Evolutionary conservation across 2,113 vertebrate genomes (phyloP), one percentile per base, ranked within the genome.

Genomic region (Gallinago paraguaiae): DNA sequence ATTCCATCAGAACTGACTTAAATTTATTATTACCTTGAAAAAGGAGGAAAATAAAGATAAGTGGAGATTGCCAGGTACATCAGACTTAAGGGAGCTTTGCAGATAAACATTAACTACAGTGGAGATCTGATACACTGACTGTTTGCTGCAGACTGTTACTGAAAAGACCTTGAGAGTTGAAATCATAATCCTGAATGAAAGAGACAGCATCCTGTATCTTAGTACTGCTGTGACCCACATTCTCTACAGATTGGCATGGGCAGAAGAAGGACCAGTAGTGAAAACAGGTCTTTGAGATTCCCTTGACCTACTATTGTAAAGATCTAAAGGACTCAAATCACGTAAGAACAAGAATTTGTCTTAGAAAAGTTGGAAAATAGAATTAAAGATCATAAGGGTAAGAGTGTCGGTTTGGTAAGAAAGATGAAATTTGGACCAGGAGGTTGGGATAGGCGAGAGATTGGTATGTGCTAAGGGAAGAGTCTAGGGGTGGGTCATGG

Each of bases 361-460:
- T 84, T 56, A 63, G 46, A 74, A 76, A 86, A 41, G 12, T 22
- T 48, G 9, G 7, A 2, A 59, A 57, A 18, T 4, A 82, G 45
- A 59, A n/a, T 79, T 59, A 45, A 63, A 69, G 54, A 57, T 5
- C 45, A 10, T 22, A 80, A 8, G 4, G 3, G 2, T 53, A 64
- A 77, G 33, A 56, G 6, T 64, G 88, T 79, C 56, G 75, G 12
- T 20, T 68, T 76, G 17, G 27, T 83, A 17, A 69, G 63, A 57
- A 61, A 18, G 30, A 15, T n/a, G 18, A 39, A 75, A 79, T 6
- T 18, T 51, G 63, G 33, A 68, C 12, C 33, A 50, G 51, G 13
- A 7, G 20, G 20, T 0, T 76, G 33, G 35, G 31, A 61, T 53
- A 69, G 13, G 24, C 2, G 1, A 69, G 12, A n/a, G 8, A 1